These are phyloP conservation scores for Caerostris darwini DNA, from an alignment of 1,140 invertebrate species.

Conservation along the genomic window DNA sequence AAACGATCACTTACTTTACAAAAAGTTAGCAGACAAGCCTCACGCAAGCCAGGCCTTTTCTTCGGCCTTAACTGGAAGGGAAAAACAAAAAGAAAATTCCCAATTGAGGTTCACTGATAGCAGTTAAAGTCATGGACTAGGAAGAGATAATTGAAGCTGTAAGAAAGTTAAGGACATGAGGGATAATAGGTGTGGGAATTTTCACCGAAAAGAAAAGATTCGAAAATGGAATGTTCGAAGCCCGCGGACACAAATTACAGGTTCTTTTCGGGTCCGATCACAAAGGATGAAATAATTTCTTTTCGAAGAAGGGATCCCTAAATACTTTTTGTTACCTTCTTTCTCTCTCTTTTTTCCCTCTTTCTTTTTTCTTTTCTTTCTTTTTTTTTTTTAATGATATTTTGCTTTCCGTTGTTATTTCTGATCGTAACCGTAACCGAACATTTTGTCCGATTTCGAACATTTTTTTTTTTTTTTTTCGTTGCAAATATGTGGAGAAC, in stretches of 20 bases:
- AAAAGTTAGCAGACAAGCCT: constrained; percentile 22
- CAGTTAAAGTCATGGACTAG: constrained; percentile 70
- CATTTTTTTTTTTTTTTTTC: not conserved
- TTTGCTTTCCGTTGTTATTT: constrained; percentile 12
- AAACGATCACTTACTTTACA: constrained; percentile 71
- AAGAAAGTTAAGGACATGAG: not conserved
- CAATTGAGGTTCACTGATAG: constrained; percentile 64
- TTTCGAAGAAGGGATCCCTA: not conserved
- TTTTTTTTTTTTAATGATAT: not conserved
- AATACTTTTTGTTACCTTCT: not conserved
- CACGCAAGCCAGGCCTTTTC: not conserved
- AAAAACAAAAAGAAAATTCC: constrained; percentile 23
- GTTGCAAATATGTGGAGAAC: not conserved
- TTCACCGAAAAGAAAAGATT: constrained; percentile 70
- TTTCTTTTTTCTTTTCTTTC: constrained; percentile 41
- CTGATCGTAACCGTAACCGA: constrained; percentile 10
- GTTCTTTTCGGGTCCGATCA: constrained; percentile 66
- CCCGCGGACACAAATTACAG: constrained; percentile 75
- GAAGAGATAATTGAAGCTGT: constrained; percentile 67
- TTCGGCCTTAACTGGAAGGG: not conserved
- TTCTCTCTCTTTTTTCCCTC: not conserved
- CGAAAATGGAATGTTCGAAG: constrained; percentile 46
- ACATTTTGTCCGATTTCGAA: constrained; percentile 26
- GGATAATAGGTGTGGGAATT: constrained; percentile 72
- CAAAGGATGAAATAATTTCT: constrained; percentile 64